phyloP scores from a whole-genome alignment of 2,797 vertebrate species.

The Phalloptychus januarius region DNA sequence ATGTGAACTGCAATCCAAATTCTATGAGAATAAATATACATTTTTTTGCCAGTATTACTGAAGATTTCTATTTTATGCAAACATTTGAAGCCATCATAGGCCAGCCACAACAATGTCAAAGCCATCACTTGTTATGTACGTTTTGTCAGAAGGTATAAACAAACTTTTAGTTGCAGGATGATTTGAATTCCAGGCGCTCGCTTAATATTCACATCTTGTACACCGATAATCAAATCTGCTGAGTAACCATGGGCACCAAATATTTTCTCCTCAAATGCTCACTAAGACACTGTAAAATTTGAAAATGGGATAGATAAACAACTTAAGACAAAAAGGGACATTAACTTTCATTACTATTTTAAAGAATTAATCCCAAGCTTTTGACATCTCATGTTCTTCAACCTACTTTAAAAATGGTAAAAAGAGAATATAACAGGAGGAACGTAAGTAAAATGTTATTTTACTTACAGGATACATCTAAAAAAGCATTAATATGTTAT shows the following conservation, averaged over 20 bases:
- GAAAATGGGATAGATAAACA: neutral
- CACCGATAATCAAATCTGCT: neutral
- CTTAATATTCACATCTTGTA: neutral
- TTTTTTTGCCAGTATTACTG: neutral
- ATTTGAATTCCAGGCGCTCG: neutral
- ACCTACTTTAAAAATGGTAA: neutral
- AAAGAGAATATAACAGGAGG: neutral
- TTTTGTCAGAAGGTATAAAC: neutral
- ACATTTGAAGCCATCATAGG: neutral
- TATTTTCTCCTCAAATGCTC: neutral
- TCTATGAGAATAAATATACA: neutral
- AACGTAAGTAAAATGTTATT: neutral
- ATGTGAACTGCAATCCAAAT: conserved; percentile 11
- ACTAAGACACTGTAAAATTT: neutral
- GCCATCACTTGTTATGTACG: neutral
- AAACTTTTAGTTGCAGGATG: neutral
- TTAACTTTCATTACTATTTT: neutral
- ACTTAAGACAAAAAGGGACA: neutral
- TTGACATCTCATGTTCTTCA: neutral
- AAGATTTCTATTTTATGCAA: neutral
- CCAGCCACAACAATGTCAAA: neutral
- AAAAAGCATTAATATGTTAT: conserved; percentile 16
- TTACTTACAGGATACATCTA: conserved; percentile 5
- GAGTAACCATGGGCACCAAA: neutral
- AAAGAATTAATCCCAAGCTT: neutral